Percentiles rank a stretch among this genome's conserved stretches.
These are phyloP conservation scores for Zoanthus solanderi DNA, from an alignment of 92 coral and sea anemone genomes.

Conservation along the genomic window DNA sequence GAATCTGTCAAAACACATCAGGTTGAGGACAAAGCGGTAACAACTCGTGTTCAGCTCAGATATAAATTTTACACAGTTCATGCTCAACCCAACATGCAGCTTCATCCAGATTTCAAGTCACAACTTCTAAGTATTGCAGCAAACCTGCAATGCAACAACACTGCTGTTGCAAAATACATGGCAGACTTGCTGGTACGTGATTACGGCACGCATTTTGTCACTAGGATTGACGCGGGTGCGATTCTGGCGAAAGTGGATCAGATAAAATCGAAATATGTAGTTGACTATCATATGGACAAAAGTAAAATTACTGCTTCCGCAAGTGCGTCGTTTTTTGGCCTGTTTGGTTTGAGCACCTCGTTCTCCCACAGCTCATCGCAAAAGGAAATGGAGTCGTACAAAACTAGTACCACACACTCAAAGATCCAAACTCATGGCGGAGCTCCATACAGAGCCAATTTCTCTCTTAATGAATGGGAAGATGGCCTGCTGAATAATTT, in stretches of 20 bases:
- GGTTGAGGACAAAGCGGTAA: conserved; percentile 87
- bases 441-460: conserved; percentile 82
- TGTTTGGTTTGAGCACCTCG: conserved; percentile 69
- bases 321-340: conserved; percentile 84
- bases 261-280: conserved; percentile 60
- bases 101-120: conserved; percentile 86
- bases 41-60: conserved; percentile 90
- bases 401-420: conserved; percentile 69
- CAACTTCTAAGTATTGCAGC: conserved; percentile 90
- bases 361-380: conserved; percentile 60
- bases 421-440: conserved; percentile 81
- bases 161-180: conserved; percentile 83
- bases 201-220: conserved; percentile 89
- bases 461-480: conserved; percentile 84
- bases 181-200: conserved; percentile 88
- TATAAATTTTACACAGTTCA: conserved; percentile 72
- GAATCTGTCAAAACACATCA: conserved; percentile 85
- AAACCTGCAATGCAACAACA: conserved; percentile 87
- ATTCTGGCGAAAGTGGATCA: conserved; percentile 88
- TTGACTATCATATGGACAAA: conserved; percentile 59
- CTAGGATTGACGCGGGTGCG: conserved; percentile 92
- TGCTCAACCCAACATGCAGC: conserved; percentile 79
- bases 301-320: conserved; percentile 85
- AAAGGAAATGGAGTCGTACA: conserved; percentile 71
- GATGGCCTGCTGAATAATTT: conserved; percentile 73